Conservation (phyloP, 2,888 invertebrate genomes). For the Asteroscopus sphinx region DNA sequence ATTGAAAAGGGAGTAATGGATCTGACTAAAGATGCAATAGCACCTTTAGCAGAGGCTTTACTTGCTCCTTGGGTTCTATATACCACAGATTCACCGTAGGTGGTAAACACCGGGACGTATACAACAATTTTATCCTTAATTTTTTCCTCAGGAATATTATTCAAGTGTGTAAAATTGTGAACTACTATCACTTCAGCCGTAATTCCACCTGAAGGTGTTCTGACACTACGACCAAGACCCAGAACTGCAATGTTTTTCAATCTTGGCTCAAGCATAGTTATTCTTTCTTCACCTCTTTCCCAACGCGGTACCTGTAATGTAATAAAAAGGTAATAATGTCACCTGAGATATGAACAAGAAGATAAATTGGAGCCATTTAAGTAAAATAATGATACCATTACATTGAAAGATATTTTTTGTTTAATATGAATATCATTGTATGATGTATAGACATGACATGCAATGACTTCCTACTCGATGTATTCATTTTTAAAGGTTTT, state of each 20-base stretch:
- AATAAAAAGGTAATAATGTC: neutral
- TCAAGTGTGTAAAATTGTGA: conserved; percentile 91
- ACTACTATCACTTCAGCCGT: conserved; percentile 93
- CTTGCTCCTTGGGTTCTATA: conserved; percentile 92
- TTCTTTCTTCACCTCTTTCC: conserved; percentile 92
- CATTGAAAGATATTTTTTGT: too few species aligned
- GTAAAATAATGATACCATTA: neutral
- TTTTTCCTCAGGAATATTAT: conserved; percentile 79
- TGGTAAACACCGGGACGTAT: conserved; percentile 91
- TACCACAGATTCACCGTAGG: conserved; percentile 91
- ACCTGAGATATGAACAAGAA: neutral
- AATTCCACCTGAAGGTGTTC: conserved; percentile 93
- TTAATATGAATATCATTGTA: too few species aligned
- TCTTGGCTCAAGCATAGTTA: conserved; percentile 91
- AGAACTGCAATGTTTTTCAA: conserved; percentile 90
- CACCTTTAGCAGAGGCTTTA: conserved; percentile 93
- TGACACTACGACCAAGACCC: conserved; percentile 92
- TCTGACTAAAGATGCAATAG: conserved; percentile 93
- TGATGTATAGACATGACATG: too few species aligned
- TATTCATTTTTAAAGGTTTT: too few species aligned
- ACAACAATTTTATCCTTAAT: conserved; percentile 94
- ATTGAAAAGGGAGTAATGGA: conserved; percentile 95
- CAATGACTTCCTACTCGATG: too few species aligned
- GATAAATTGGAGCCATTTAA: neutral
- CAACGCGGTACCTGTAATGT: conserved; percentile 79